Percentiles rank a stretch among this genome's conserved stretches.
phyloP scores from a whole-genome alignment of 2,797 vertebrate genomes.

The Enteromius afrohamiltoni region DNA sequence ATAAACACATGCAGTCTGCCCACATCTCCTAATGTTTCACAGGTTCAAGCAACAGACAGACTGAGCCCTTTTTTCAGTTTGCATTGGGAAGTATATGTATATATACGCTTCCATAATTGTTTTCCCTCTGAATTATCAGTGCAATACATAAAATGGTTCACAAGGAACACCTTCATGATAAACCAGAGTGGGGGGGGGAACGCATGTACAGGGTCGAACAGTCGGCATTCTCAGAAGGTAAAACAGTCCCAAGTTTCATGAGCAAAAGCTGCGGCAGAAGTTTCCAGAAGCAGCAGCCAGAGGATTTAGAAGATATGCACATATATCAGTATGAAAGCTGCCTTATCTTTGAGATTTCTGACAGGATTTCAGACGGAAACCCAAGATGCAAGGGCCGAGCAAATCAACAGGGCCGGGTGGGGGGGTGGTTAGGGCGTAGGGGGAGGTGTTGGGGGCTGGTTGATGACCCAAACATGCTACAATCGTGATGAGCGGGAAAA shows the following conservation, averaged over 20 bases:
- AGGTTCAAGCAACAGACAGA: constrained; percentile 55
- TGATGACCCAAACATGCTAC: constrained; percentile 51
- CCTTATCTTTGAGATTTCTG: constrained; percentile 55
- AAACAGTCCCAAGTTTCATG: constrained; percentile 74
- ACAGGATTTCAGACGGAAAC: constrained; percentile 42
- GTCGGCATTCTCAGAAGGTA: constrained; percentile 77
- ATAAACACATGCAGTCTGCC: constrained; percentile 48
- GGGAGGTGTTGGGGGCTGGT: no score
- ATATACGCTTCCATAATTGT: constrained; percentile 57
- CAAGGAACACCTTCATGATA: constrained; percentile 47
- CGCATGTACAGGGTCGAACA: constrained; percentile 74
- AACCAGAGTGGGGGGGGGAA: background rate
- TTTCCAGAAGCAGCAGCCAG: constrained; percentile 75
- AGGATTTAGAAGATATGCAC: constrained; percentile 61
- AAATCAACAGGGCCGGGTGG: constrained; percentile 24
- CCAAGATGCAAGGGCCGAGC: constrained; percentile 41
- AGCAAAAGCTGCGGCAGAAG: constrained; percentile 76
- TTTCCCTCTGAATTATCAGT: constrained; percentile 51
- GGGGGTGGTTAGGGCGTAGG: no score
- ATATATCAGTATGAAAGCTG: constrained; percentile 55
- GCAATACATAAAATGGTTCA: constrained; percentile 57
- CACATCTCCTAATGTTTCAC: constrained; percentile 51
- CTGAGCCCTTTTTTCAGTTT: constrained; percentile 64
- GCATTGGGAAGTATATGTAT: constrained; percentile 61
- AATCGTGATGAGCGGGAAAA: constrained; percentile 27